A percentile compares a stretch with the other conserved stretches of the same genome.
These are phyloP conservation scores for Malacoctenus gilli DNA, from an alignment of 2,797 vertebrate genomes.

Conservation along the genomic window DNA sequence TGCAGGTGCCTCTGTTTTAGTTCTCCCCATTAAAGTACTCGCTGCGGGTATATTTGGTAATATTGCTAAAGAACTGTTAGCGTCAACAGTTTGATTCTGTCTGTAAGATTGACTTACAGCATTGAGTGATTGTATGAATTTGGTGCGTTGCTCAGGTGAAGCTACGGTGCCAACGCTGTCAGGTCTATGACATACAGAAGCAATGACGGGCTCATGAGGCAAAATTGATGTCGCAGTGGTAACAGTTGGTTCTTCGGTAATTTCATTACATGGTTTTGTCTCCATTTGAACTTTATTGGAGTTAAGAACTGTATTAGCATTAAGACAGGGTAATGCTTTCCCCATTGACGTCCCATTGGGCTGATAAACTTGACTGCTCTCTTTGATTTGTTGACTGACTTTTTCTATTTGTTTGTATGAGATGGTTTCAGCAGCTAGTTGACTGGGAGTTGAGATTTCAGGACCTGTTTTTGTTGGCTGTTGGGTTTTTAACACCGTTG, in stretches of 20 bases:
- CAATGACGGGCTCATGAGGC: constrained; percentile 46
- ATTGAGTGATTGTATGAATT: constrained; percentile 17
- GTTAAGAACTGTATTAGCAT: constrained; percentile 1
- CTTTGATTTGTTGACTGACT: constrained; percentile 22
- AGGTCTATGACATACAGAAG: constrained; percentile 49
- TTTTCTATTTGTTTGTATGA: constrained; percentile 26
- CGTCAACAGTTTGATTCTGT: constrained; percentile 24
- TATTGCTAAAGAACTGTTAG: neutral
- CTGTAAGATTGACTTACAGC: constrained; percentile 12
- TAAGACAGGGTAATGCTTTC: constrained; percentile 13
- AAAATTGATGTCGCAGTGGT: constrained; percentile 6
- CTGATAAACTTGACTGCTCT: neutral
- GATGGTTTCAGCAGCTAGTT: constrained; percentile 1
- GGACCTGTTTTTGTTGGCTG: constrained; percentile 23
- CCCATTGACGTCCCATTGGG: constrained; percentile 24
- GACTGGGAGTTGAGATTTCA: constrained; percentile 8
- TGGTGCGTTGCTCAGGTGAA: constrained; percentile 13
- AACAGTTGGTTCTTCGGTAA: constrained; percentile 10
- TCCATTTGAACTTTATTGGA: too few species aligned
- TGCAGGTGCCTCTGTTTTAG: constrained; percentile 10
- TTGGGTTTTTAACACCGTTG: constrained; percentile 7
- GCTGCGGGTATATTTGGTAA: constrained; percentile 11
- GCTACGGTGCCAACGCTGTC: constrained; percentile 17
- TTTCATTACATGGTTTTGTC: neutral
- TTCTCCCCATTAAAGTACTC: constrained; percentile 2